phyloP scores from a whole-genome alignment of 2,888 invertebrate genomes.

The Anodontia alba region DNA sequence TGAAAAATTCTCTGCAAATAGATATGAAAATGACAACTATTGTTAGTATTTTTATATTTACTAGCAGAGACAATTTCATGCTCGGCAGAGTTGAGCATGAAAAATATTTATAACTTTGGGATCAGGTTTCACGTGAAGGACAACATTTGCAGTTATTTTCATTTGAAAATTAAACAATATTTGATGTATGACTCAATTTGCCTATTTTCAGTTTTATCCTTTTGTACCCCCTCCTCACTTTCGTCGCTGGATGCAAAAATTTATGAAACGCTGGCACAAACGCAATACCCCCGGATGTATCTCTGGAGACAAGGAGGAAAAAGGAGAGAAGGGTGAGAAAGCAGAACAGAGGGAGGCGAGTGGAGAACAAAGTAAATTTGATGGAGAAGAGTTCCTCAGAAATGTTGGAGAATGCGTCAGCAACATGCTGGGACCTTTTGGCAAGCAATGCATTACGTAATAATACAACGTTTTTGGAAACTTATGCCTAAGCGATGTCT shows the following conservation, averaged over 20 bases:
- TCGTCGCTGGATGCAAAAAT: slow-evolving; percentile 79
- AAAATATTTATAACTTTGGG: too few relatives aligned
- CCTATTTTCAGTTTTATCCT: slow-evolving; percentile 23
- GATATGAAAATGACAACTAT: too few relatives aligned
- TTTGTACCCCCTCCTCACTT: slow-evolving; percentile 77
- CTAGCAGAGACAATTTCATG: too few relatives aligned
- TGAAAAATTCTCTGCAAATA: too few relatives aligned
- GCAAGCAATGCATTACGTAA: slow-evolving; percentile 78
- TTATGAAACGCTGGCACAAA: slow-evolving; percentile 74
- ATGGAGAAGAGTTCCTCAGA: slow-evolving; percentile 82
- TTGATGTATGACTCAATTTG: too few relatives aligned
- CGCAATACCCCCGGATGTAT: slow-evolving; percentile 59
- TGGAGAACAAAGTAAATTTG: slow-evolving; percentile 44
- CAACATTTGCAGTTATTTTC: too few relatives aligned
- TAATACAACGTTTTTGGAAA: too few relatives aligned
- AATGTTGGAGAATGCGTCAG: slow-evolving; percentile 86
- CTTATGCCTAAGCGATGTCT: too few relatives aligned
- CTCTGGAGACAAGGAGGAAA: slow-evolving; percentile 23
- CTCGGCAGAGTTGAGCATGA: too few relatives aligned
- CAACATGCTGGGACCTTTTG: slow-evolving; percentile 86
- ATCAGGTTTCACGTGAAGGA: too few relatives aligned
- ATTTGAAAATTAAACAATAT: too few relatives aligned
- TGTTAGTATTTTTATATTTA: too few relatives aligned
- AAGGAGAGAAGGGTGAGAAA: slow-evolving; percentile 41
- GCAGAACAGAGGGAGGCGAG: slow-evolving; percentile 44